Evolutionary conservation across 1,140 invertebrate genomes (phyloP).

Genomic region (Dreissena rostriformis): DNA sequence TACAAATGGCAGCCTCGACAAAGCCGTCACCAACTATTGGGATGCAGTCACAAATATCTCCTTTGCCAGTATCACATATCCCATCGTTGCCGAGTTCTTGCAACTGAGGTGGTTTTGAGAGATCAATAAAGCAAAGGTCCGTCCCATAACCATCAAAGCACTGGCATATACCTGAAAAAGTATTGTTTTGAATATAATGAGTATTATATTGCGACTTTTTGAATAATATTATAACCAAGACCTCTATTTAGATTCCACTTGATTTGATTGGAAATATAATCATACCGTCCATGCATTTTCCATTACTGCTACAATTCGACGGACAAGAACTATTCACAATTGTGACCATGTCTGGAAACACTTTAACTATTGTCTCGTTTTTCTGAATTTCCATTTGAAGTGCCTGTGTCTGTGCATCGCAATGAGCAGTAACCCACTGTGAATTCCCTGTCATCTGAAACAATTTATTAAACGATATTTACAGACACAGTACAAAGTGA

Average conservation of each 20-base stretch:
- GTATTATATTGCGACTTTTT: not conserved
- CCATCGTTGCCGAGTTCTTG: constrained; percentile 6
- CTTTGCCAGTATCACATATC: constrained; percentile 13
- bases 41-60: constrained; percentile 29
- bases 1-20: constrained; percentile 5
- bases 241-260: not conserved
- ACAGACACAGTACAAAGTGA: not conserved
- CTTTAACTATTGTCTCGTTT: constrained; percentile 14
- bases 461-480: not conserved
- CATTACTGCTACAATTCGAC: constrained; percentile 23
- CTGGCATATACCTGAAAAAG: not conserved
- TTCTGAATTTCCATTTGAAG: constrained; percentile 4
- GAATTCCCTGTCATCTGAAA: constrained; percentile 2
- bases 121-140: constrained; percentile 30
- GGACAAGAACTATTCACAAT: constrained; percentile 8
- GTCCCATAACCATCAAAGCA: constrained; percentile 23
- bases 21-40: constrained; percentile 31
- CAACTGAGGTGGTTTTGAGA: not conserved
- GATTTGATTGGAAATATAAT: not conserved
- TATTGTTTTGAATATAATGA: not conserved
- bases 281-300: constrained; percentile 24
- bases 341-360: not conserved
- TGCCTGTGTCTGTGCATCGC: constrained; percentile 20
- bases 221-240: not conserved
- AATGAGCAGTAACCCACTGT: constrained; percentile 22